These are phyloP conservation scores for Melanotaenia boesemani DNA, from an alignment of 2,797 vertebrate genomes.

Conservation along the genomic window DNA sequence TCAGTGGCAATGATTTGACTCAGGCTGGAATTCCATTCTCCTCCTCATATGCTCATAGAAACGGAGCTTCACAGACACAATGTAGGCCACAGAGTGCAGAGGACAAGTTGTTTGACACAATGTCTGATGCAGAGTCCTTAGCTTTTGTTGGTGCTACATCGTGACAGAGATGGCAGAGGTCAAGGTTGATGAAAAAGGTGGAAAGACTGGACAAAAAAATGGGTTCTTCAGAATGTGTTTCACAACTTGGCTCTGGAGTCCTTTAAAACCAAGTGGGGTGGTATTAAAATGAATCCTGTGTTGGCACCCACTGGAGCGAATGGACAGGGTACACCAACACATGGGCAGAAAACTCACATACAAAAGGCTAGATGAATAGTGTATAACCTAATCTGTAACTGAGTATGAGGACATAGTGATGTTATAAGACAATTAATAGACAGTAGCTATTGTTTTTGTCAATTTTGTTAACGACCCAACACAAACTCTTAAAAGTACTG, in stretches of 20 bases:
- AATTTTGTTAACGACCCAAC: too few species aligned
- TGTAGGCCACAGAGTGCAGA: conserved; percentile 11
- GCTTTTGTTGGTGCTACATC: not conserved
- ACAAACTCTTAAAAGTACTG: too few species aligned
- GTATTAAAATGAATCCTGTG: not conserved
- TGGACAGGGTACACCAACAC: not conserved
- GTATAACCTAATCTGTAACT: not conserved
- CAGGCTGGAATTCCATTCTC: conserved; percentile 24
- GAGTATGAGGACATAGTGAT: not conserved
- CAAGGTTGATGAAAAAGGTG: conserved; percentile 10
- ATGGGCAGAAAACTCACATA: not conserved
- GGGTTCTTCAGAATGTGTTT: not conserved
- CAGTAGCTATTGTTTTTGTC: too few species aligned
- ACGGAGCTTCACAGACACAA: conserved; percentile 10
- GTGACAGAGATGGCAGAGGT: conserved; percentile 25
- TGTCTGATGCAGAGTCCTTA: conserved; percentile 12
- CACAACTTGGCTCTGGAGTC: not conserved
- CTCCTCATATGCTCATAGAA: not conserved
- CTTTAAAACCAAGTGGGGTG: not conserved
- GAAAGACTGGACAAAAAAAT: not conserved
- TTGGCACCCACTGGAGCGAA: not conserved
- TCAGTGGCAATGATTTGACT: conserved; percentile 51
- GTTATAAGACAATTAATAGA: not conserved
- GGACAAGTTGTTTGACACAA: conserved; percentile 8
- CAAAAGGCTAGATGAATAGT: not conserved